Evolutionary conservation across 2,888 invertebrate genomes (phyloP).

Genomic region (Nomada ferruginata): DNA sequence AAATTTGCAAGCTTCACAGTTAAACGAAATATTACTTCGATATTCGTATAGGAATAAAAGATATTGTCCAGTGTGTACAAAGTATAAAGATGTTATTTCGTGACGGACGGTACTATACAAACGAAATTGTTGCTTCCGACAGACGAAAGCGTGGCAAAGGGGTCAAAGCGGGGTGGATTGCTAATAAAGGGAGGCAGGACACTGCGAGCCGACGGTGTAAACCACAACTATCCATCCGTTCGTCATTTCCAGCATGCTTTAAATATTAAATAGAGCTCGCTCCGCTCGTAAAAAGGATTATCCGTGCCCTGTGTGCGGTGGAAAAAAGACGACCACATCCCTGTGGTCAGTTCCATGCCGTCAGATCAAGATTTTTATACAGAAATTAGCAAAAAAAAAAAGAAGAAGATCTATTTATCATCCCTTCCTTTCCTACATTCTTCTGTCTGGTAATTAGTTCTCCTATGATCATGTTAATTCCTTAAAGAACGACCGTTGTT

Average conservation of each 20-base stretch:
- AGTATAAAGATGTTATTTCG: not conserved
- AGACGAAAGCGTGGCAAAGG: not conserved
- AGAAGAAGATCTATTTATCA: slow-evolving; percentile 16
- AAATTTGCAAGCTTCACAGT: not conserved
- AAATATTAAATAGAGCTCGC: slow-evolving; percentile 82
- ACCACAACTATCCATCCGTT: slow-evolving; percentile 82
- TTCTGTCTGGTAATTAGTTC: not conserved
- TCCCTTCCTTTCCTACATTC: not conserved
- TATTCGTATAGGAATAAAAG: no score
- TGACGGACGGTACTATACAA: not conserved
- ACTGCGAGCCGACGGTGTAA: slow-evolving; percentile 57
- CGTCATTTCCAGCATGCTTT: slow-evolving; percentile 81
- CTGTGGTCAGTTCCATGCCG: slow-evolving; percentile 37
- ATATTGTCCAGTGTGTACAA: not conserved
- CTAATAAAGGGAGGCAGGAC: slow-evolving; percentile 73
- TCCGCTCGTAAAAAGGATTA: slow-evolving; percentile 80
- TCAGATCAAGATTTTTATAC: slow-evolving; percentile 48
- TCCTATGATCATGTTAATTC: no score
- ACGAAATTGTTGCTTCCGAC: not conserved
- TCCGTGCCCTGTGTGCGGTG: slow-evolving; percentile 66
- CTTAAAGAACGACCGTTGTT: no score
- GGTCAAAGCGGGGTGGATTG: slow-evolving; percentile 61
- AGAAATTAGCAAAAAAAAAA: not conserved
- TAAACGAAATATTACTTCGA: not conserved
- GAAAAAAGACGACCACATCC: slow-evolving; percentile 58